Base-by-base conservation (phyloP, 2,797 vertebrate species). In the Acrocephalus scirpaceus region DNA sequence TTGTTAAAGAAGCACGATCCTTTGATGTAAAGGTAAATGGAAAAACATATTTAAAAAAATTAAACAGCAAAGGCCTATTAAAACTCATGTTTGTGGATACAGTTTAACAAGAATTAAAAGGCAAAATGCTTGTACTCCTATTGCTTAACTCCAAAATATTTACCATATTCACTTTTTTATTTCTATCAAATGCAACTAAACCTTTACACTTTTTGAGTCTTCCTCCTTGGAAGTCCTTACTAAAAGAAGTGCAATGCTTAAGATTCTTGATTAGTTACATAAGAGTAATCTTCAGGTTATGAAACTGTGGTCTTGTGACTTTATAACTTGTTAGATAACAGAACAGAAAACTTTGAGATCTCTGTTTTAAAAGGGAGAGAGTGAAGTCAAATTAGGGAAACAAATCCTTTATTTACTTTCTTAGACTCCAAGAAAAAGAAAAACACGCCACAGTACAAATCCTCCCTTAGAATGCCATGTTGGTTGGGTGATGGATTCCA, bases 401-500 rank as follows among this genome's bases (percentile, higher is more conserved):
- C 86, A 94, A 95, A 96, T 95, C 84, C 78, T 96, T 84, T 27
- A 23, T 97, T 96, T 92, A 32, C 86, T 92, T 44, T 91, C 93
- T 87, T 95, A 99, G 99, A 98, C 97, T 72, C 98, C 98, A 84
- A 98, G 99, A 93, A 99, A 99, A 96, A 99, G 98, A 96, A 99
- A 99, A 97, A 99, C 99, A 8, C 98, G 98, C 38, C 99, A 99
- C 96, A 99, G 99, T 93, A 98, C 98, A 25, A 99, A 99, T 96
- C 99, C 99, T 44, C 99, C 99, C 9, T 97, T 98, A 91, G 99
- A 99, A 97, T 98, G 98, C 71, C 99, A 99, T 36, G 98, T 99
- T 81, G 99, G 99, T 93, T 99, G 99, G 99, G 99, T 99, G 95
- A 99, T 99, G 99, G 99, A 99, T 97, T 99, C 98, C 54, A 98